Conservation (phyloP, 2,888 invertebrate species). For the Lottia gigantea region DNA sequence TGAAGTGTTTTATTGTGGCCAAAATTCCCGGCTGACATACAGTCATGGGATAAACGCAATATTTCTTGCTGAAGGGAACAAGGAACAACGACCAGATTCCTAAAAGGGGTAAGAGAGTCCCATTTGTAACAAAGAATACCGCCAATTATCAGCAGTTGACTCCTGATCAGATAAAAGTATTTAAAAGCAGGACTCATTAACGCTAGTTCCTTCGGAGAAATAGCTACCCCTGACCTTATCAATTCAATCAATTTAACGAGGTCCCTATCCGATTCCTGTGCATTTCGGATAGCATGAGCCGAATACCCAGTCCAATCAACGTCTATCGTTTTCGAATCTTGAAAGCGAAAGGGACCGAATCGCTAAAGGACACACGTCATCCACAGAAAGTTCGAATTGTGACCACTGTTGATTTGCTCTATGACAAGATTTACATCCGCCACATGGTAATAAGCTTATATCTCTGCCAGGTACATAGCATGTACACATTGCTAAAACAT, state of each 20-base stretch:
- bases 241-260: too few species aligned
- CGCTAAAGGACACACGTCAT: background rate
- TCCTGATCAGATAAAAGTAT: too few species aligned
- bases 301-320: too few species aligned
- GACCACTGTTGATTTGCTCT: background rate
- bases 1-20: slow-evolving; percentile 15
- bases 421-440: background rate
- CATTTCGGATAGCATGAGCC: too few species aligned
- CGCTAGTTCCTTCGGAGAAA: background rate
- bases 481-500: background rate
- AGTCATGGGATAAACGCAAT: slow-evolving; percentile 14
- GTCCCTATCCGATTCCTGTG: too few species aligned
- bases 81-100: slow-evolving; percentile 12
- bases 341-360: background rate
- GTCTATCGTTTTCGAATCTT: background rate
- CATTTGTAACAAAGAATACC: too few species aligned
- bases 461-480: slow-evolving; percentile 11
- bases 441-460: background rate
- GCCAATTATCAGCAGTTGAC: too few species aligned
- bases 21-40: slow-evolving; percentile 2
- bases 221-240: too few species aligned
- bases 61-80: slow-evolving; percentile 2
- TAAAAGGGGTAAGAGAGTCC: too few species aligned
- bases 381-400: slow-evolving; percentile 12
- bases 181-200: too few species aligned